These are phyloP conservation scores for Mythimna ferrago DNA, from an alignment of 2,888 invertebrate species.

Conservation along the genomic window DNA sequence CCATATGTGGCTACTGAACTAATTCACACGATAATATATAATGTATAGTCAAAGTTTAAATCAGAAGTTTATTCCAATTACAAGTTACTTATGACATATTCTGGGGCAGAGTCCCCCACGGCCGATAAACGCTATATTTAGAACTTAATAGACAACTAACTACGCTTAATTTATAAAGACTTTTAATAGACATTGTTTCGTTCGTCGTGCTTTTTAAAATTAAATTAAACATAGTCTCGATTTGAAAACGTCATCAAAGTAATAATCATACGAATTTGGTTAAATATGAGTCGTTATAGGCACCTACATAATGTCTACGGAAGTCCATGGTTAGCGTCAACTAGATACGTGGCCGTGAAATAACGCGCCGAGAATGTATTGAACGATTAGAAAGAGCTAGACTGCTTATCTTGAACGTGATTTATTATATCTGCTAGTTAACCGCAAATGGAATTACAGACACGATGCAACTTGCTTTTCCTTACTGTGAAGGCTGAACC, in stretches of 20 bases:
- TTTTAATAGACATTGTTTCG: constrained; percentile 15
- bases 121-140: constrained; percentile 33
- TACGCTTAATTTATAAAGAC: background rate
- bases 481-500: constrained; percentile 23
- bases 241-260: background rate
- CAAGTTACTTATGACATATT: constrained; percentile 11
- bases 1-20: constrained; percentile 2
- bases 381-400: constrained; percentile 33
- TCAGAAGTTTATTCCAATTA: constrained; percentile 10
- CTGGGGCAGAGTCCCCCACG: constrained; percentile 17
- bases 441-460: constrained; percentile 35
- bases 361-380: constrained; percentile 27
- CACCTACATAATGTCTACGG: constrained; percentile 12
- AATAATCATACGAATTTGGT: background rate
- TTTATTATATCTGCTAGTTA: constrained; percentile 37
- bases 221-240: background rate
- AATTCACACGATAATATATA: constrained; percentile 11
- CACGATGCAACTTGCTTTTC: constrained; percentile 30
- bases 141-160: background rate
- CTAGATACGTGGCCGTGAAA: constrained; percentile 49
- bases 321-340: constrained; percentile 21
- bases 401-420: constrained; percentile 47
- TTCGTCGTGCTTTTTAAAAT: constrained; percentile 12
- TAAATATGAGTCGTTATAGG: background rate
- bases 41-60: constrained; percentile 10